Conservation (phyloP, 2,888 invertebrate species). For the Nephrotoma guestfalica region DNA sequence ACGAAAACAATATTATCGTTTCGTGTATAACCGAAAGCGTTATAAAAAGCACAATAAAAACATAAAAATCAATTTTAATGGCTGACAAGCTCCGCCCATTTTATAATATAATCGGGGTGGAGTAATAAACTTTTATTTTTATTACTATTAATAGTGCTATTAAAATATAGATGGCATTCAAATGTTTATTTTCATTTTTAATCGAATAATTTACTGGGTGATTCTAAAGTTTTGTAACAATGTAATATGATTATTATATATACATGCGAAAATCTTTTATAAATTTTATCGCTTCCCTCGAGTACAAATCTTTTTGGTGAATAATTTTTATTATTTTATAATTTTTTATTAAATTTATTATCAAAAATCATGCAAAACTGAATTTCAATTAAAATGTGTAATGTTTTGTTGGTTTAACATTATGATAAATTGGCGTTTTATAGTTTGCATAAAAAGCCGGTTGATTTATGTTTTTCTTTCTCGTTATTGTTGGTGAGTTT, state of each 20-base stretch:
- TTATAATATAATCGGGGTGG: background rate
- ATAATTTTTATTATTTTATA: background rate
- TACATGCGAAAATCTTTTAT: background rate
- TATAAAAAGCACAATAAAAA: constrained; percentile 1
- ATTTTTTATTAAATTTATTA: background rate
- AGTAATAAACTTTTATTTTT: constrained; percentile 6
- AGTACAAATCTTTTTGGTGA: background rate
- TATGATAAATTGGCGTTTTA: background rate
- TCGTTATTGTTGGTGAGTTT: background rate
- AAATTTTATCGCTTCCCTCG: background rate
- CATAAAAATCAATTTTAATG: constrained; percentile 17
- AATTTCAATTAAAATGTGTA: background rate
- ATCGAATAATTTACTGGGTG: background rate
- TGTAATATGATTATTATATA: background rate
- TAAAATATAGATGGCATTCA: constrained; percentile 9
- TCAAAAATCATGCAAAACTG: background rate
- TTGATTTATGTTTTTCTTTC: background rate
- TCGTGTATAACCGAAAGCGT: background rate
- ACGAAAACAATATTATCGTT: background rate
- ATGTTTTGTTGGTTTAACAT: background rate
- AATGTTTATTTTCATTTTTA: background rate
- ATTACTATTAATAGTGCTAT: constrained; percentile 8
- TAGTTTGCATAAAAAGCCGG: background rate
- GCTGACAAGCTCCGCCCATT: constrained; percentile 18
- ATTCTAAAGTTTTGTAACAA: background rate